Percentiles rank a stretch among this genome's conserved stretches.
These are phyloP conservation scores for Chondrosia reniformis DNA, from an alignment of 37 sponge, comb jelly and placozoan genomes.

Conservation along the genomic window DNA sequence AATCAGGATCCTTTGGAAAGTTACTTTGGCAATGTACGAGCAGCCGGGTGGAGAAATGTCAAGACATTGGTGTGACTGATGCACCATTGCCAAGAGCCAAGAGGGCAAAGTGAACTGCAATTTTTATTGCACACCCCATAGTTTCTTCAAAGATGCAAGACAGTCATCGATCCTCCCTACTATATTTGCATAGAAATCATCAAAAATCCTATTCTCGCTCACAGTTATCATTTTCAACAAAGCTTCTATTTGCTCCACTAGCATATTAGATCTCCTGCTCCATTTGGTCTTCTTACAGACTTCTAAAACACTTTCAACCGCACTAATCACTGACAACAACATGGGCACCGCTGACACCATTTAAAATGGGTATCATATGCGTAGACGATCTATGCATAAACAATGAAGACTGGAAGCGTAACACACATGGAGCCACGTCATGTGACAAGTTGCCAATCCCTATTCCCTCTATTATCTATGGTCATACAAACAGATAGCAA, in stretches of 20 bases:
- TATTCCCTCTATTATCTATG: background rate
- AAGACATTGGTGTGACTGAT: constrained; percentile 9
- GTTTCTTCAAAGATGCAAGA: background rate
- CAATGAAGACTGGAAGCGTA: constrained; percentile 6
- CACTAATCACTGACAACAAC: constrained; percentile 4
- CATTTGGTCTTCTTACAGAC: background rate
- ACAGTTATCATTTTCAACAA: background rate
- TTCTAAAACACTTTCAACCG: constrained; percentile 8
- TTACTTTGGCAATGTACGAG: constrained; percentile 3
- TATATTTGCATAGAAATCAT: background rate
- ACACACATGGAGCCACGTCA: constrained; percentile 18
- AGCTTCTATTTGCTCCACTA: background rate
- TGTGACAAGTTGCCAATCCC: constrained; percentile 21
- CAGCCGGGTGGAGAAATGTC: background rate
- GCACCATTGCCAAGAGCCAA: constrained; percentile 3
- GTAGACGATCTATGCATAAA: background rate
- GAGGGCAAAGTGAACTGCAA: background rate
- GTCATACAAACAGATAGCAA: background rate
- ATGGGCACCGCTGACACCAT: no score
- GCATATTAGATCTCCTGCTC: constrained; percentile 2
- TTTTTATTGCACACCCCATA: background rate
- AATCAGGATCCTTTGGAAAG: constrained; percentile 11
- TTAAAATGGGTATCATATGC: background rate
- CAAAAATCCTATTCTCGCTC: background rate
- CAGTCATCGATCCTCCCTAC: background rate